These are phyloP conservation scores for Pituophis catenifer DNA, from an alignment of 2,113 vertebrate genomes.

Conservation along the genomic window DNA sequence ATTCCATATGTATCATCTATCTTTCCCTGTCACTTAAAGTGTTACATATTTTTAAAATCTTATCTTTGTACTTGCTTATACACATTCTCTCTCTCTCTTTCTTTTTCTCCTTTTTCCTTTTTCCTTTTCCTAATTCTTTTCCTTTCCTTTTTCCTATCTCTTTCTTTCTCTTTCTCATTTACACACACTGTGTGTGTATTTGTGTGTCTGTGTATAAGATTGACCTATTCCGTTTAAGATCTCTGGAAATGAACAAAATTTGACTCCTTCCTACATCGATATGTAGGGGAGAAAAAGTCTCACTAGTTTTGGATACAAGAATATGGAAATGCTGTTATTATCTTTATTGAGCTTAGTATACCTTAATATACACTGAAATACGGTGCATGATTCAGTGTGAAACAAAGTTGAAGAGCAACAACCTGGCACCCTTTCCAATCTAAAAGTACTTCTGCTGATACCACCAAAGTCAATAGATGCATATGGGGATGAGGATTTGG, in stretches of 20 bases:
- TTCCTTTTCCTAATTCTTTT: neutral
- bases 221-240: neutral
- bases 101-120: neutral
- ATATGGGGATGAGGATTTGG: neutral
- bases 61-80: neutral
- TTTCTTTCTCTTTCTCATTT: neutral
- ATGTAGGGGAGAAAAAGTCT: neutral
- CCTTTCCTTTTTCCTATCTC: neutral
- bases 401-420: neutral
- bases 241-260: neutral
- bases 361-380: neutral
- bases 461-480: neutral
- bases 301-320: neutral
- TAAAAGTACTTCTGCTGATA: neutral
- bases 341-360: neutral
- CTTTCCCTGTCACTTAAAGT: neutral
- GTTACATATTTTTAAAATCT: neutral
- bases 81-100: neutral
- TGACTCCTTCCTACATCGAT: neutral
- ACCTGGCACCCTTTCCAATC: neutral
- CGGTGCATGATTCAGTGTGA: neutral
- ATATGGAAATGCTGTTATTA: neutral
- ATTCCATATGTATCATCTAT: neutral
- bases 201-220: neutral
- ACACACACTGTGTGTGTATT: neutral